Conservation (phyloP, 2,888 invertebrate species). For the Psylliodes chrysocephalus region DNA sequence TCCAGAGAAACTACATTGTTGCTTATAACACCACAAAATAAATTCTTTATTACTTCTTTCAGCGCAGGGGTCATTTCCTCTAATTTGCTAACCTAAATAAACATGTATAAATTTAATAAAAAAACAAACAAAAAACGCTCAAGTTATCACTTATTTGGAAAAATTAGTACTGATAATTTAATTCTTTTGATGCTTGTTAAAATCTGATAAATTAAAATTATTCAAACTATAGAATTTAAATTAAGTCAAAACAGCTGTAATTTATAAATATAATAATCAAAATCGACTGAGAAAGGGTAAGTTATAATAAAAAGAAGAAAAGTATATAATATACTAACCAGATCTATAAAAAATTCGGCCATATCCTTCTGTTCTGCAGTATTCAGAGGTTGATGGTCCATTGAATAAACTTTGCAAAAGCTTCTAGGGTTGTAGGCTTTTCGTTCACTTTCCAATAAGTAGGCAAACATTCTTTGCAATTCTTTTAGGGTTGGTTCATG, state of each 20-base stretch:
- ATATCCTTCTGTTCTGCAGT: constrained; percentile 98
- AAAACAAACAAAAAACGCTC: too few species aligned
- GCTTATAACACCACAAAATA: constrained; percentile 93
- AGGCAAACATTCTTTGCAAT: constrained; percentile 95
- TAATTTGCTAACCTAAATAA: constrained; percentile 73
- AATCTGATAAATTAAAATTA: too few species aligned
- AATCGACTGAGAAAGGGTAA: too few species aligned
- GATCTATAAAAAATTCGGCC: constrained; percentile 97
- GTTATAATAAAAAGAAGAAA: too few species aligned
- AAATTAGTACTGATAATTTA: too few species aligned
- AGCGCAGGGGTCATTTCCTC: constrained; percentile 95
- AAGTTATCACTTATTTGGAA: too few species aligned
- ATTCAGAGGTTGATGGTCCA: constrained; percentile 96
- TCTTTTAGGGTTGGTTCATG: constrained; percentile 87
- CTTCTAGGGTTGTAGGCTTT: constrained; percentile 95
- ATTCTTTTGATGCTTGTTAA: too few species aligned
- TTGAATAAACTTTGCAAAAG: constrained; percentile 95
- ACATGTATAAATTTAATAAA: too few species aligned
- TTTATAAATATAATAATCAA: too few species aligned
- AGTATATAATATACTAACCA: constrained; percentile 67
- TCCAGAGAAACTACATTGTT: constrained; percentile 97
- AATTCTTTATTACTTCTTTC: constrained; percentile 87
- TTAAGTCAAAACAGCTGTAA: too few species aligned
- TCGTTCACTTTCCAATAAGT: constrained; percentile 91
- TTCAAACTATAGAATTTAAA: too few species aligned